These are phyloP conservation scores for Antechinus flavipes DNA, from an alignment of 2,113 vertebrate genomes.

Conservation along the genomic window DNA sequence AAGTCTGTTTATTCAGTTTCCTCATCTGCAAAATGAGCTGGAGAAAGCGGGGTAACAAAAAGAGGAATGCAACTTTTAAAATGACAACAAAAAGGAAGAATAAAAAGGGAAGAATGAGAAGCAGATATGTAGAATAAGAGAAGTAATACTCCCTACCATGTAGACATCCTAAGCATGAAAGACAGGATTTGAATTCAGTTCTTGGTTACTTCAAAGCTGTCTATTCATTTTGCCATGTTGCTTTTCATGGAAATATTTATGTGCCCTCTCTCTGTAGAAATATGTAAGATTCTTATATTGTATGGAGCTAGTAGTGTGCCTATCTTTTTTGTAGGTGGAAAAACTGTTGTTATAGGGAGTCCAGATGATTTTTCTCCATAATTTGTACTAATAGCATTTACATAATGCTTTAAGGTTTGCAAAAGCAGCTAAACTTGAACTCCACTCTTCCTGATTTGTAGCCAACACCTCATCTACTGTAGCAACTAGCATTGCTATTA, in stretches of 20 bases:
- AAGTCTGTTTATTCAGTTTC: neutral
- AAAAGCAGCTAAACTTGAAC: neutral
- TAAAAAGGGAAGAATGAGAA: neutral
- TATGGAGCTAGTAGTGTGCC: constrained; percentile 38
- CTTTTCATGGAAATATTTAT: constrained; percentile 1
- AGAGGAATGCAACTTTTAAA: neutral
- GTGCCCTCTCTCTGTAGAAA: constrained; percentile 27
- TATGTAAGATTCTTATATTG: neutral
- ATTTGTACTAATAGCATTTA: neutral
- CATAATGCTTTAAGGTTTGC: neutral
- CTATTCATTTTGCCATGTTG: neutral
- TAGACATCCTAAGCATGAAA: neutral
- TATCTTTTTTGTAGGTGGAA: neutral
- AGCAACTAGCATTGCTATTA: neutral
- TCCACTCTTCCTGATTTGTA: neutral
- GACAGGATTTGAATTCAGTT: neutral
- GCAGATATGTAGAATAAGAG: neutral
- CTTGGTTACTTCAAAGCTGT: neutral
- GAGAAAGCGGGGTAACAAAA: neutral
- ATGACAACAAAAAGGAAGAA: neutral
- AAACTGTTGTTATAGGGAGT: constrained; percentile 24
- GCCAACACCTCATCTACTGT: neutral
- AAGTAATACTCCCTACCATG: too few relatives aligned
- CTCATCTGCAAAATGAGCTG: neutral
- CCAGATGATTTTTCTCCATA: neutral